Evolutionary conservation across 30 jellyfish, hydroid and myxozoan species (phyloP).

Genomic region (Morbakka virulenta): DNA sequence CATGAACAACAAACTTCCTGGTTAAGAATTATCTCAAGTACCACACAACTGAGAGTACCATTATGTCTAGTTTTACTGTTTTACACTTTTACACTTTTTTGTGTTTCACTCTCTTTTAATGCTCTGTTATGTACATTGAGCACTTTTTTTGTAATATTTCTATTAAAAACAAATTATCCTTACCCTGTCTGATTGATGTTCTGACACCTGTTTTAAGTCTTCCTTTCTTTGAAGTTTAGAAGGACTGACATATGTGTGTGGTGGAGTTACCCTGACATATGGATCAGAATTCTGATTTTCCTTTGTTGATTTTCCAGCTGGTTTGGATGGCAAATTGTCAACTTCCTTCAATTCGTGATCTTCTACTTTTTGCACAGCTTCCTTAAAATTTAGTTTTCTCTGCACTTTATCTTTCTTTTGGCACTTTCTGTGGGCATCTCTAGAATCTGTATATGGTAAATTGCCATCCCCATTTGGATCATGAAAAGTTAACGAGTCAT

Average conservation of each 20-base stretch:
- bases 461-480: not conserved
- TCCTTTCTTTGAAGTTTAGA: constrained; percentile 52
- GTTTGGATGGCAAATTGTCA: not conserved
- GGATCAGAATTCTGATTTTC: not conserved
- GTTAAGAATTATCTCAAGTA: too few relatives aligned
- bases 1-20: too few relatives aligned
- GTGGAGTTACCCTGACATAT: not conserved
- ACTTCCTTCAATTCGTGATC: not conserved
- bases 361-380: not conserved
- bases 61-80: too few relatives aligned
- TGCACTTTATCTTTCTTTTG: not conserved
- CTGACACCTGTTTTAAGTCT: constrained; percentile 38
- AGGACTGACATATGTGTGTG: constrained; percentile 19
- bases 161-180: too few relatives aligned
- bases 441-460: not conserved
- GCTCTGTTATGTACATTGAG: too few relatives aligned
- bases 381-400: not conserved
- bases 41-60: too few relatives aligned
- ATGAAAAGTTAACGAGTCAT: not conserved
- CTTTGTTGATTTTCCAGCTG: not conserved
- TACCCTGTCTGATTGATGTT: constrained; percentile 60
- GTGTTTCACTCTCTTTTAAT: too few relatives aligned
- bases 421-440: not conserved
- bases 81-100: too few relatives aligned
- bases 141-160: too few relatives aligned